Conservation (phyloP, 1,140 invertebrate species). For the Asbolus verrucosus region DNA sequence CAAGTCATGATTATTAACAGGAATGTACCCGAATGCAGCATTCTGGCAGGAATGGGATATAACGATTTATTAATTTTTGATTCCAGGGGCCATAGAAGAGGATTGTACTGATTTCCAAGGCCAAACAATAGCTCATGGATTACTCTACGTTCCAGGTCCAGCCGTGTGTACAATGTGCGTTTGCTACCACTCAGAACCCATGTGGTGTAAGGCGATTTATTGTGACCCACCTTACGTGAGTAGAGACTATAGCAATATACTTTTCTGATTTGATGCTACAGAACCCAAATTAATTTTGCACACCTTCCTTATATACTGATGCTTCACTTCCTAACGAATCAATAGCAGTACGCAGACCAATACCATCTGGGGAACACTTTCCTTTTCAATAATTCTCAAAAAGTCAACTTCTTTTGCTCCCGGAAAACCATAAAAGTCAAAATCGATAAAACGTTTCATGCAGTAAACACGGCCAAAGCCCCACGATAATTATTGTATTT, state of each 20-base stretch:
- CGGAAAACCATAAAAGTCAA: neutral
- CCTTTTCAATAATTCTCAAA: constrained; percentile 14
- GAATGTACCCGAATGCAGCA: no score
- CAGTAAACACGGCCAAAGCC: no score
- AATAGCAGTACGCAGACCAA: constrained; percentile 8
- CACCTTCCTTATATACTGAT: neutral
- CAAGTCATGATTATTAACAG: no score
- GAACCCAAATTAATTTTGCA: neutral
- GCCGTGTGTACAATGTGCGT: constrained; percentile 88
- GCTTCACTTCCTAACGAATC: constrained; percentile 6
- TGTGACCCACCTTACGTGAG: constrained; percentile 87
- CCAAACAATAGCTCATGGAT: constrained; percentile 78
- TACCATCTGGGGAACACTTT: neutral
- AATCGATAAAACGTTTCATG: no score
- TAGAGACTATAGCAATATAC: no score
- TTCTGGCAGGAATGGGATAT: no score
- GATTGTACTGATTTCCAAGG: constrained; percentile 86
- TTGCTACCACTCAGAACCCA: constrained; percentile 86
- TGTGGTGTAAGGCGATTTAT: constrained; percentile 88
- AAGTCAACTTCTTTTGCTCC: neutral
- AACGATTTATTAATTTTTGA: constrained; percentile 29
- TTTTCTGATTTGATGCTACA: neutral
- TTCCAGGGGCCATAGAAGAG: constrained; percentile 75
- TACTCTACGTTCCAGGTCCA: constrained; percentile 85
- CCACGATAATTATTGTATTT: no score